Conservation (phyloP, 2,797 vertebrate genomes). For the Tadarida brasiliensis region DNA sequence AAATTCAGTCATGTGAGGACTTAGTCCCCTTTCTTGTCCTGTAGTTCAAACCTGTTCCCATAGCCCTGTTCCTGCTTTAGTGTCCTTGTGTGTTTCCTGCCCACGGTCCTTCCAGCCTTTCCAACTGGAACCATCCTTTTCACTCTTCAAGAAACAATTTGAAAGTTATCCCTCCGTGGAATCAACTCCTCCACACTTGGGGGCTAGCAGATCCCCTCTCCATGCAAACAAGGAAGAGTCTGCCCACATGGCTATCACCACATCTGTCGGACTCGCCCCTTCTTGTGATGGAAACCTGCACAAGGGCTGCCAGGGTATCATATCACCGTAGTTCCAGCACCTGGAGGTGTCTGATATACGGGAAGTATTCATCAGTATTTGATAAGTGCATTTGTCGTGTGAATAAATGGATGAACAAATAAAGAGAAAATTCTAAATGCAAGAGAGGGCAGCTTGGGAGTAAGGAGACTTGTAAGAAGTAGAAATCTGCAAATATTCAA, state of each 20-base stretch:
- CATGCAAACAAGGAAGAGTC: too few relatives aligned
- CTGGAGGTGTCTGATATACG: not conserved
- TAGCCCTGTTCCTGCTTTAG: not conserved
- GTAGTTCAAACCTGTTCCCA: not conserved
- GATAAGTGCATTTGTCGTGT: slow-evolving; percentile 14
- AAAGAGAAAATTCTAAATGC: not conserved
- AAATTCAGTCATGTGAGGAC: not conserved
- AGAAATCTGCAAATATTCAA: slow-evolving; percentile 60
- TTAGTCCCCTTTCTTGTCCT: not conserved
- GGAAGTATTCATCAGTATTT: not conserved
- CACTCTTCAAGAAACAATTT: not conserved
- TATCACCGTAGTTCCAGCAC: not conserved
- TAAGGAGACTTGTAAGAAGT: not conserved
- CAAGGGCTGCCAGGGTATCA: not conserved
- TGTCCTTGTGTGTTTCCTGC: not conserved
- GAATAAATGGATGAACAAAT: slow-evolving; percentile 7
- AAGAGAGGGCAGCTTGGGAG: not conserved
- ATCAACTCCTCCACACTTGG: not conserved
- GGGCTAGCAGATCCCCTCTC: not conserved
- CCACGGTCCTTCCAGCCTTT: not conserved
- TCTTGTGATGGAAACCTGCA: fast-evolving
- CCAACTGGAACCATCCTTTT: not conserved
- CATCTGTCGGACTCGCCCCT: fast-evolving
- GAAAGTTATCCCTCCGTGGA: not conserved
- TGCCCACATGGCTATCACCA: not conserved